Conservation (phyloP, 2,797 vertebrate genomes). For the Sparidentex hasta region DNA sequence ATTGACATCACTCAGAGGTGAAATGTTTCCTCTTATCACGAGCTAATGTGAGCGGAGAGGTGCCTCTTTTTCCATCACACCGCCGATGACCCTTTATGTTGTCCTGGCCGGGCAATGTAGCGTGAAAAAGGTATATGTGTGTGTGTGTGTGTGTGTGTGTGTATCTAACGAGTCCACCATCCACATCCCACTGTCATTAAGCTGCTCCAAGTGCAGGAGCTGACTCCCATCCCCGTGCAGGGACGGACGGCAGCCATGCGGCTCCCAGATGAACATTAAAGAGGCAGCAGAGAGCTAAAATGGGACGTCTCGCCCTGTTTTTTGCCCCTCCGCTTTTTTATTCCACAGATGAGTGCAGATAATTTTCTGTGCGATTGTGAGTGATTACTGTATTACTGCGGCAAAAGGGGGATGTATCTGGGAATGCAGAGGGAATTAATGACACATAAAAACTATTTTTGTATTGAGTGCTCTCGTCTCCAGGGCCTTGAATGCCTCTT, state of each 20-base stretch:
- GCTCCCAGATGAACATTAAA: conserved; percentile 89
- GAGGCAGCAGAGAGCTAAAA: conserved; percentile 87
- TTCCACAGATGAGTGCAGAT: conserved; percentile 96
- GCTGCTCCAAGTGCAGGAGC: conserved; percentile 80
- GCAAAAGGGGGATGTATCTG: conserved; percentile 93
- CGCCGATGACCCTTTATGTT: conserved; percentile 83
- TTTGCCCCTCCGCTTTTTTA: conserved; percentile 85
- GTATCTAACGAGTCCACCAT: conserved; percentile 74
- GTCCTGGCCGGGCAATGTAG: conserved; percentile 85
- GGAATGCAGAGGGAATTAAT: conserved; percentile 95
- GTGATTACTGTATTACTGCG: conserved; percentile 97
- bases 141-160: conserved; percentile 52
- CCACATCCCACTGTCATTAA: conserved; percentile 87
- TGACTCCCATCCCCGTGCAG: conserved; percentile 74
- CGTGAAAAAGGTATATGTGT: conserved; percentile 85
- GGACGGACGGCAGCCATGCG: conserved; percentile 77
- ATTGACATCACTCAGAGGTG: conserved; percentile 76
- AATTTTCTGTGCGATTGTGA: conserved; percentile 96
- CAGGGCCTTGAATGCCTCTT: conserved; percentile 85
- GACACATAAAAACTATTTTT: conserved; percentile 97
- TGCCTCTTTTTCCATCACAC: conserved; percentile 74
- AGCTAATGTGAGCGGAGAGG: conserved; percentile 72
- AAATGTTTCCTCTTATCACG: conserved; percentile 67
- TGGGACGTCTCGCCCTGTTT: conserved; percentile 83
- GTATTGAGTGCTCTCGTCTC: conserved; percentile 91